These are phyloP conservation scores for Cosmorhoe ocellata DNA, from an alignment of 2,888 invertebrate genomes.

Conservation along the genomic window DNA sequence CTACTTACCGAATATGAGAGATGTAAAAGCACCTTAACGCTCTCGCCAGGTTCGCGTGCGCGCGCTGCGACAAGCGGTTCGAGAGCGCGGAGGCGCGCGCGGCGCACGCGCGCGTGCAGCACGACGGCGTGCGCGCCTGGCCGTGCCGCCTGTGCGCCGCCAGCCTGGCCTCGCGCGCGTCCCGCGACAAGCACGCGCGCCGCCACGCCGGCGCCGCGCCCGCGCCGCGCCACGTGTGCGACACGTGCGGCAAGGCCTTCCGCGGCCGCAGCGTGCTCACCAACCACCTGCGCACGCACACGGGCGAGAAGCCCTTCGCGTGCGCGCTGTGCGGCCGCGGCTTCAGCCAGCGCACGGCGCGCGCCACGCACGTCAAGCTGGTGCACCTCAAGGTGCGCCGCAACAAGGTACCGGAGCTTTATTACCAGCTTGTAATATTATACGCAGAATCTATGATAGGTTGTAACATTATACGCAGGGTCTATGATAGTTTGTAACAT, in stretches of 20 bases:
- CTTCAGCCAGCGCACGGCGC: constrained; percentile 50
- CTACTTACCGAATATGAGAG: too few species aligned
- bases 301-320: constrained; percentile 98
- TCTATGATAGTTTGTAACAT: too few species aligned
- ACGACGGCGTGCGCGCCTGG: constrained; percentile 66
- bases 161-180: constrained; percentile 55
- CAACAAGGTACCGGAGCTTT: constrained; percentile 22
- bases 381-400: constrained; percentile 44
- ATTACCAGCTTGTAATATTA: too few species aligned
- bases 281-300: constrained; percentile 89
- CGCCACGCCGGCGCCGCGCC: constrained; percentile 51
- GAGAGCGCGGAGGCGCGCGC: constrained; percentile 35
- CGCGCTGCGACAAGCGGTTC: too few species aligned
- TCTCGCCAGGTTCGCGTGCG: constrained; percentile 50
- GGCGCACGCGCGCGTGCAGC: constrained; percentile 56
- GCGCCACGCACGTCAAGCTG: constrained; percentile 66
- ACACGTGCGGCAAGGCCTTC: constrained; percentile 69
- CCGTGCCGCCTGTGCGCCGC: constrained; percentile 67
- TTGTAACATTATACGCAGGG: too few species aligned
- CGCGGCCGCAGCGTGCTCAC: constrained; percentile 55
- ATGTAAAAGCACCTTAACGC: too few species aligned
- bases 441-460: too few species aligned
- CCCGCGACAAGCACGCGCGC: constrained; percentile 57
- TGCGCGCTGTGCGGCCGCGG: constrained; percentile 97
- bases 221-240: constrained; percentile 58